Conservation (phyloP, 1,140 invertebrate genomes). For the Drosophila melanogaster region Release_6_plus_ISO1_MT NC_004354.4:8483501-8484000, state of each 20-base stretch:
- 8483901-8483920: conserved; percentile 40
- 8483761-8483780: conserved; percentile 3
- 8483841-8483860: conserved; percentile 78
- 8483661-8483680: conserved; percentile 10
- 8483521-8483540: too few species aligned
- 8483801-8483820: conserved; percentile 58
- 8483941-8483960: conserved; percentile 42
- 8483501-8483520: too few species aligned
- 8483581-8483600: neutral
- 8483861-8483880: conserved; percentile 72
- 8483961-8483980: conserved; percentile 65
- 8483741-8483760: conserved; percentile 6
- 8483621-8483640: conserved; percentile 18
- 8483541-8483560: neutral
- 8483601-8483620: conserved; percentile 13
- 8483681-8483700: neutral
- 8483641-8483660: conserved; percentile 20
- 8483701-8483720: conserved; percentile 8
- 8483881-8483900: conserved; percentile 78
- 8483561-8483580: neutral
- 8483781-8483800: conserved; percentile 13
- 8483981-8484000: conserved; percentile 3
- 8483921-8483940: conserved; percentile 42
- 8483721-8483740: conserved; percentile 7
- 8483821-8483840: conserved; percentile 69